Conservation (phyloP, 2,113 vertebrate genomes). For the Bujurquina vittata region DNA sequence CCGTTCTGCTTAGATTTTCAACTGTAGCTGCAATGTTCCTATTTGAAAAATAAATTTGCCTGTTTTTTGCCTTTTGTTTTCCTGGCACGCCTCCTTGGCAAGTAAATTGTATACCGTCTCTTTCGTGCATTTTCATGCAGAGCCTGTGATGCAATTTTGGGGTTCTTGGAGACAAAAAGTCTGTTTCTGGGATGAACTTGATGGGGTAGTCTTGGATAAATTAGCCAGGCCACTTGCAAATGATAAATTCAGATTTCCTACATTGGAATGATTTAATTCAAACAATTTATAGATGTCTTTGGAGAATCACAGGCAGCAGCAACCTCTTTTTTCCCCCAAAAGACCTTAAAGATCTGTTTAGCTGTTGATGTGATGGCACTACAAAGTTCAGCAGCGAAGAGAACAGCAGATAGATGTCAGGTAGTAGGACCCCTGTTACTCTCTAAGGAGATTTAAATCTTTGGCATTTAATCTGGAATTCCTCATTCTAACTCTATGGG, state of each 20-base stretch:
- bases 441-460: neutral
- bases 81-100: neutral
- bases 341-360: neutral
- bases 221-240: neutral
- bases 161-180: neutral
- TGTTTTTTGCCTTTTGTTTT: neutral
- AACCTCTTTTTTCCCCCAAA: neutral
- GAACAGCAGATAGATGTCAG: neutral
- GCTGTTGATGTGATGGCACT: neutral
- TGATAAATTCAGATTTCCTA: neutral
- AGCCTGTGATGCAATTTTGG: neutral
- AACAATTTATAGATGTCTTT: neutral
- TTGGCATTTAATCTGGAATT: neutral
- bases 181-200: neutral
- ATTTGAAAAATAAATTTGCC: neutral
- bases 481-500: no score
- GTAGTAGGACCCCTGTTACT: neutral
- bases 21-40: neutral
- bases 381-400: neutral
- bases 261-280: neutral
- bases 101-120: neutral
- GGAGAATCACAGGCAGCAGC: neutral
- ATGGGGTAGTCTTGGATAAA: neutral
- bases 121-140: neutral
- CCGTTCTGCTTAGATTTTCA: neutral